Base-by-base conservation (phyloP, 2,797 vertebrate genomes). In the Enteromius radiatus region DNA sequence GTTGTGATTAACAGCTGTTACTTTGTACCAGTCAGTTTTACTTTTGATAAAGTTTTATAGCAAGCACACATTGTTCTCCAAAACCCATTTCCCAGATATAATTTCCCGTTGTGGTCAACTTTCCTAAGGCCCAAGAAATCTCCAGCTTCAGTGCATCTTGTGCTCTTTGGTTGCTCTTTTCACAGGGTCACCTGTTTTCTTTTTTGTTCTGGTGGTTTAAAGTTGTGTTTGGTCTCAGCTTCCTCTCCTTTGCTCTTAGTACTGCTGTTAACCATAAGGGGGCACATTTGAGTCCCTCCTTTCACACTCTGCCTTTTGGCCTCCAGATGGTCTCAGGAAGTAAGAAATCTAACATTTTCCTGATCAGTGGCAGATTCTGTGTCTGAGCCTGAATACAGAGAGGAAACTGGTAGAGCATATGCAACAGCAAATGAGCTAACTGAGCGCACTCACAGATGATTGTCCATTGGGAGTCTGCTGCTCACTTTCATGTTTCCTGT, bases 391-490 rank as follows among this genome's bases (percentile, higher is more conserved):
- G 67, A 38, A 26, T 26, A 26, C 38, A 5, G 43, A 71, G 43
- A 47, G 23, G 68, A 70, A 70, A 28, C 68, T 70, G 43, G 43
- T 23, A 15, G 43, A 70, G 68, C 41, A 31, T 70, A 45, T 31
- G 3, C 26, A 26, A 19, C 14, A 70, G 41, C 9, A 10, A 17
- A 14, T 70, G n/a, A 41, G 36, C 21, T 68, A 23, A 14, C 36
- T 14, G 11, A 28, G n/a, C 4, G 47, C 41, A 10, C 41, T 70
- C 43, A 28, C 43, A 47, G 17, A 47, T 47, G 8, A 12, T 31
- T 47, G 68, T 70, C 3, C 15, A 9, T 47, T 47, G 43, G 45
- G 26, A 71, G 26, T 71, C 26, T 49, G 43, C 43, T 19, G 9
- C 23, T 31, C n/a, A 7, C n/a, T 14, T 67, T 67, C 4, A 38